Conservation (phyloP, 2,797 vertebrate genomes). For the Carduelis carduelis region DNA sequence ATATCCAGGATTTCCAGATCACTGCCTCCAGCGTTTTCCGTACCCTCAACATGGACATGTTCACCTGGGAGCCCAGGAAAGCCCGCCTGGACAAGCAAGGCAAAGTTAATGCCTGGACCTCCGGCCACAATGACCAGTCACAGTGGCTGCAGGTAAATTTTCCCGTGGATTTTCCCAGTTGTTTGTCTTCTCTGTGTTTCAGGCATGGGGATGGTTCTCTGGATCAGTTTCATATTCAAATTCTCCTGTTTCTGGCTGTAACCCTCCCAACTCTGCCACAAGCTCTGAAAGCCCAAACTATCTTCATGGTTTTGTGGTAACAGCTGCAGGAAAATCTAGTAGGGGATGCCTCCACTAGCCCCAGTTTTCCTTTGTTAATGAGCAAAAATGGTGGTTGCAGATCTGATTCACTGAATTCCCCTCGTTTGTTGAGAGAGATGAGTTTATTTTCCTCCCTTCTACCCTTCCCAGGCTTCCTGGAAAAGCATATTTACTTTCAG, state of each 20-base stretch:
- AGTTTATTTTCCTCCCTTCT: not conserved
- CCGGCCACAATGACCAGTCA: slow-evolving; percentile 95
- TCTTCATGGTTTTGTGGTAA: not conserved
- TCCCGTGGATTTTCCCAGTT: not conserved
- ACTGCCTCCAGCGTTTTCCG: slow-evolving; percentile 94
- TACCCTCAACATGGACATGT: slow-evolving; percentile 99
- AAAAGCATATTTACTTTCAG: not conserved
- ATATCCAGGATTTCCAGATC: slow-evolving; percentile 96
- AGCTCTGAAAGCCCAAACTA: not conserved
- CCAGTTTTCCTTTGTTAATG: not conserved
- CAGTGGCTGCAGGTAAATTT: slow-evolving; percentile 94
- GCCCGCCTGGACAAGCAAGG: slow-evolving; percentile 97
- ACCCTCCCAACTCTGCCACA: not conserved
- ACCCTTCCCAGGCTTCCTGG: not conserved
- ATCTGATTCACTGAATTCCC: not conserved
- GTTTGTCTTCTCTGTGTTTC: not conserved
- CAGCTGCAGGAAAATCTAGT: not conserved
- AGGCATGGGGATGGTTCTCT: fast-evolving
- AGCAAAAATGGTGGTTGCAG: not conserved
- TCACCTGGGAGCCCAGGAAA: slow-evolving; percentile 97
- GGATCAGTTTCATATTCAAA: not conserved
- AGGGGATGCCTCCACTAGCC: not conserved
- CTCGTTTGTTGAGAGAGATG: not conserved
- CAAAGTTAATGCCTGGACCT: slow-evolving; percentile 98
- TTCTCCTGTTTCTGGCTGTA: not conserved